Evolutionary conservation across 92 coral and sea anemone species (phyloP), one percentile per base, ranked within the genome.

Genomic region (Parazoanthus swiftii): DNA sequence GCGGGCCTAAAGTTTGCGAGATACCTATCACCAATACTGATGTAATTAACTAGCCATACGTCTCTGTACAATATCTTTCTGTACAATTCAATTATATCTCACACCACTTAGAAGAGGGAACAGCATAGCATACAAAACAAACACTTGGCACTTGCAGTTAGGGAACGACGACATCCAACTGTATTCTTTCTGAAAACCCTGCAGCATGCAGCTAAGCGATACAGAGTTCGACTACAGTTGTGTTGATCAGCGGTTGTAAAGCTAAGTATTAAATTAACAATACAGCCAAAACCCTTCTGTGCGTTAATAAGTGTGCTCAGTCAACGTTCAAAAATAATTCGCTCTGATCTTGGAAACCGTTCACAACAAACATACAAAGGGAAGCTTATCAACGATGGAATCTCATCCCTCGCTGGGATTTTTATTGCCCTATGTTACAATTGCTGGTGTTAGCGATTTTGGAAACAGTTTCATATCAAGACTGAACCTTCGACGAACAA

Each of bases 21-120:
- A 68, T 82, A 43, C 26, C 80, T 44, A 63, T 46, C 65, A 46
- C 74, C 87, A 38, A n/a, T 70, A 46, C 44, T 16, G 87, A 84
- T 25, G 87, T 29, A 42, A 39, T 43, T 68, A 63, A 44, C 23
- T 6, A 21, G 43, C 51, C 39, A 2, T 35, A 75, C 68, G 51
- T 26, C n/a, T 84, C 87, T 84, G 79, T 84, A 84, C 87, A 84
- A 84, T 84, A 58, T 50, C 82, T 79, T 71, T 26, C 87, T 72
- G 87, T 84, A 84, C 87, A 84, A 84, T 84, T 84, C 79, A 72
- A 44, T 44, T 84, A 35, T 70, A 70, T 84, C 87, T 84, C 87
- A 84, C 87, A 84, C 39, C 38, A 68, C 36, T 39, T 39, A 39
- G 42, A 39, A 39, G 42, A 4, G 29, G 44, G 71, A 71, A 70